Evolutionary conservation across 1,140 invertebrate species (phyloP), one percentile per base, ranked within the genome.

Genomic region (Sinella curviseta): DNA sequence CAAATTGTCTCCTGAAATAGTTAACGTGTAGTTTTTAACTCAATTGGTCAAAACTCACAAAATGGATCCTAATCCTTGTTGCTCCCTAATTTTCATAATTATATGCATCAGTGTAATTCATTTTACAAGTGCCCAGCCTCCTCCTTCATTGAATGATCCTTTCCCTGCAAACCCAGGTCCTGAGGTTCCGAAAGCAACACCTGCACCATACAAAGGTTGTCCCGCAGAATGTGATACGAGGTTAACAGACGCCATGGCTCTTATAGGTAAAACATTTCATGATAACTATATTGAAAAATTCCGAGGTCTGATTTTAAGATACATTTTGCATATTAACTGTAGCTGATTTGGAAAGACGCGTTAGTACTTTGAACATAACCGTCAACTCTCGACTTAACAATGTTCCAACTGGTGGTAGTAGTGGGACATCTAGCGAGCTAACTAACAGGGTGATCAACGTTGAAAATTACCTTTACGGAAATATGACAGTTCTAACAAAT

Each of bases 401-500:
- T 26, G 12, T 60, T 3, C 12, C 12, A 12, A 60, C 12, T n/a
- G 24, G 4, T 4, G 12, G 12, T 12, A n/a, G 57, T n/a, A 12
- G 4, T 17, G 24, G 8, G 4, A 26, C 4, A 14, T 3, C 8
- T 12, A 26, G 4, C 24, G 57, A 60, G 57, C 24, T 60, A 26
- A 4, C 65, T 4, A 33, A 2, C n/a, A 24, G 26, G 8, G 65
- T 70, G 4, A 14, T 30, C 28, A 70, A 33, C 65, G 26, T 70
- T 8, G 65, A 70, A 33, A 70, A 30, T 33, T 70, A 70, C n/a
- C 31, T 70, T 14, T 70, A 70, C 31, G 65, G 31, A 33, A 70
- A 70, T 33, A 33, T 70, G 2, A 70, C 65, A 30, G n/a, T 4
- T 31, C 2, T 70, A 3, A 33, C 31, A 12, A 33, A 30, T n/a